Base-by-base conservation (phyloP, 2,797 vertebrate species). In the Clarias fuscus region DNA sequence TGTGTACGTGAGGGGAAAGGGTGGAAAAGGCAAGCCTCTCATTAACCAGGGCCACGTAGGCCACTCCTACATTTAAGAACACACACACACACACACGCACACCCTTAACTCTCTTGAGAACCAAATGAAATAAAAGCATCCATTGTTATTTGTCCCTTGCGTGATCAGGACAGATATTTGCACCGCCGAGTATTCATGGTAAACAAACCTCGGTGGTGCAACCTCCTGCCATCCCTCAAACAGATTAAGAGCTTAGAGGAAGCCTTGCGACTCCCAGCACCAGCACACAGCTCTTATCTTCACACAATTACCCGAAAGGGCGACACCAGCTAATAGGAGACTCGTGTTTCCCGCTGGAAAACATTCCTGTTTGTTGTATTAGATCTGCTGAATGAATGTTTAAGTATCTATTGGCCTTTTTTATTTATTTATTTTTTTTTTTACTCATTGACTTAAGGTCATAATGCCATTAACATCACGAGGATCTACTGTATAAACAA, bases 221-320 rank as follows among this genome's bases (percentile, higher is more conserved):
- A 13, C 11, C 48, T 87, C 86, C 76, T 24, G 64, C 30, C 59
- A 64, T 68, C 68, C 83, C 87, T 61, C 84, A 87, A 80, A 85
- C 75, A 86, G 89, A 87, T 90, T 87, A 90, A 80, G 20, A 62
- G 85, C 86, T 90, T 85, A 86, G 75, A 78, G 77, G 71, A 89
- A 84, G 87, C 77, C 70, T 81, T n/a, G 7, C 10, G 65, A 82
- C 82, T 88, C 87, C 78, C 40, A 77, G 82, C 71, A 84, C 73
- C 82, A 78, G 58, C 59, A 30, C 59, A 84, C 83, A 40, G 2
- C 61, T 77, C 84, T 87, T 87, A 88, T 86, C 86, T 20, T 80
- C 53, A 58, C 77, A 86, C 33, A 82, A 67, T 82, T 76, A 85
- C 18, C 73, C 62, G 64, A 43, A 58, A 59, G 58, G 56, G 65